phyloP scores from a whole-genome alignment of 2,797 vertebrate genomes.

The Alcedo quadribrachys region DNA sequence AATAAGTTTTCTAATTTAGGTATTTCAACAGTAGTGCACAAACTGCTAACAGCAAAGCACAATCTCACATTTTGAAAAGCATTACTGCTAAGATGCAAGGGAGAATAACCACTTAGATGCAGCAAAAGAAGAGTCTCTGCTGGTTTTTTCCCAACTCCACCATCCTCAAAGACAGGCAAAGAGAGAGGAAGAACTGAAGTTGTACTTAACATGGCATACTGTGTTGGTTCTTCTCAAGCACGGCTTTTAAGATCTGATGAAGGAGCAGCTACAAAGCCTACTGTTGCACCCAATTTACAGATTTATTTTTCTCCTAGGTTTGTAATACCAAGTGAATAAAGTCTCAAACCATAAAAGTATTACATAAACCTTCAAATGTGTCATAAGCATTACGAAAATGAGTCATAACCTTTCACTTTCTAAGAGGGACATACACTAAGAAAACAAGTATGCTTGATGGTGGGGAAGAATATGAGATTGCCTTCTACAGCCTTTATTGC shows the following conservation, averaged over 20 bases:
- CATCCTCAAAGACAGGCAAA: not conserved
- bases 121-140: not conserved
- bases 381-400: slow-evolving; percentile 32
- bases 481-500: not conserved
- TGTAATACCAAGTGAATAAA: not conserved
- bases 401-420: slow-evolving; percentile 32
- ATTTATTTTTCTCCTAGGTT: not conserved
- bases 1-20: not conserved
- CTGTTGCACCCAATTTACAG: not conserved
- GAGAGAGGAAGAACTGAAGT: not conserved
- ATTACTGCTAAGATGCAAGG: not conserved
- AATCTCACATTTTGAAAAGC: not conserved
- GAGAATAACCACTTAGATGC: not conserved
- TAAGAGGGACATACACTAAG: not conserved
- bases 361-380: slow-evolving; percentile 14
- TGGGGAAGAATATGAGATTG: not conserved
- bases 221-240: not conserved
- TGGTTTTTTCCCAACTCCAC: not conserved
- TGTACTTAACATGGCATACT: not conserved
- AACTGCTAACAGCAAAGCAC: not conserved
- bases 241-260: not conserved
- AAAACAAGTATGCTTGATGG: not conserved
- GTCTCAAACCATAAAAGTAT: not conserved
- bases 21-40: not conserved
- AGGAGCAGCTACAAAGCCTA: not conserved